Conservation (phyloP, 2,888 invertebrate species). For the Macrophya annulata region DNA sequence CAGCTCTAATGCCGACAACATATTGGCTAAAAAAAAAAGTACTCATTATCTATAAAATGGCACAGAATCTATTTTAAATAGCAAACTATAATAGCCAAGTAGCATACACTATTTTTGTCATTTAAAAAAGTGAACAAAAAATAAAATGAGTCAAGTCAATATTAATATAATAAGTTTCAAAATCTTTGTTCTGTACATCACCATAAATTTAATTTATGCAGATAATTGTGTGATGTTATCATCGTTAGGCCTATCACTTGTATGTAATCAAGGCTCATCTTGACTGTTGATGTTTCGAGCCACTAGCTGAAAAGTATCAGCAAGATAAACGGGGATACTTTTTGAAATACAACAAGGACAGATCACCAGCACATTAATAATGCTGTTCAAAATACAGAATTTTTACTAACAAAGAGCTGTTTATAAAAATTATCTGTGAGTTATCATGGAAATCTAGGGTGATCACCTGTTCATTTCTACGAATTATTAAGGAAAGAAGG, state of each 20-base stretch:
- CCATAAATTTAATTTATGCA: not conserved
- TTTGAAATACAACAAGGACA: slow-evolving; percentile 50
- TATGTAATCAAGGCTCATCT: not conserved
- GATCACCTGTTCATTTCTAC: slow-evolving; percentile 38
- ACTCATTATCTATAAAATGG: not conserved
- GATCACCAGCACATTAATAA: slow-evolving; percentile 52
- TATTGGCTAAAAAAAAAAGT: not conserved
- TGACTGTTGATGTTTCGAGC: not conserved
- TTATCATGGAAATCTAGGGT: slow-evolving; percentile 45
- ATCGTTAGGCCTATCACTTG: slow-evolving; percentile 11
- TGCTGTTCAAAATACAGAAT: slow-evolving; percentile 48
- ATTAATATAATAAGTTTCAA: not conserved
- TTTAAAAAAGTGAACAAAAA: not conserved
- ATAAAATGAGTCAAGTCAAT: not conserved
- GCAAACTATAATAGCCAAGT: slow-evolving; percentile 3
- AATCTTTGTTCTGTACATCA: not conserved
- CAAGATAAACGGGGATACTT: slow-evolving; percentile 40
- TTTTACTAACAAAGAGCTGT: slow-evolving; percentile 45
- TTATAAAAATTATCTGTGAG: slow-evolving; percentile 50
- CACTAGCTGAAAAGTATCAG: not conserved
- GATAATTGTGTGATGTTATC: slow-evolving; percentile 21
- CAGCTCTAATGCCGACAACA: not conserved
- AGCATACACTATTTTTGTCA: not conserved
- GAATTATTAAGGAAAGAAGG: not conserved
- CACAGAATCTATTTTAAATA: not conserved